Base-by-base conservation (phyloP, 2,797 vertebrate genomes). In the Odontamblyopus lacepedii region DNA sequence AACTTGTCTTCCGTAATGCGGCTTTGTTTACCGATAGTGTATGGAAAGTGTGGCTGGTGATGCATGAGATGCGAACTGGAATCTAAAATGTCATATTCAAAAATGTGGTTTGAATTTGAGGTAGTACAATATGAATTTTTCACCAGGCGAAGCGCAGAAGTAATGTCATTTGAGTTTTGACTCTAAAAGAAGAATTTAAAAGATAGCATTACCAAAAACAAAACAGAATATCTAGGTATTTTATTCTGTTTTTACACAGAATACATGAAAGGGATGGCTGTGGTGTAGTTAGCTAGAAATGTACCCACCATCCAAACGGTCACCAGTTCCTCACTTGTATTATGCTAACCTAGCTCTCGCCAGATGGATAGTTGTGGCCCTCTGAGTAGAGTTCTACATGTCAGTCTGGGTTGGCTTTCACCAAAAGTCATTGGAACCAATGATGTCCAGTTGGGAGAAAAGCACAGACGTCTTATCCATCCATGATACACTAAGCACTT, bases 41-140 rank as follows among this genome's bases (percentile, higher is more conserved):
- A 64, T 63, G 71, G 64, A 4, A 51, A 74, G 27, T 63, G 78
- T 69, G 57, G 81, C 77, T 75, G 66, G 63, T 72, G 73, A 86
- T 72, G 83, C 76, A 76, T 73, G 81, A 89, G 85, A 81, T 78
- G 79, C 68, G 84, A 78, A 76, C 81, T 71, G 75, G 81, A 84
- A 90, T 87, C 85, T 78, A 65, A 84, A 85, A 89, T 85, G 82
- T 74, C 77, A 89, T 86, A 87, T 79, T 86, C 83, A 90, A 88
- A 88, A 90, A 80, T 79, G 73, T 66, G 50, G 83, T 91, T 90
- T 83, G 89, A 85, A 89, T 90, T 91, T 87, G 70, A 79, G 73
- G 79, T 80, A 85, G 83, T 83, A 80, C 77, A 89, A 88, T 79
- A 88, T 89, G 80, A 76, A 85, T 84, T 87, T 89, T 88, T 89